Conservation (phyloP, 2,888 invertebrate genomes). For the Chrysomela aeneicollis region DNA sequence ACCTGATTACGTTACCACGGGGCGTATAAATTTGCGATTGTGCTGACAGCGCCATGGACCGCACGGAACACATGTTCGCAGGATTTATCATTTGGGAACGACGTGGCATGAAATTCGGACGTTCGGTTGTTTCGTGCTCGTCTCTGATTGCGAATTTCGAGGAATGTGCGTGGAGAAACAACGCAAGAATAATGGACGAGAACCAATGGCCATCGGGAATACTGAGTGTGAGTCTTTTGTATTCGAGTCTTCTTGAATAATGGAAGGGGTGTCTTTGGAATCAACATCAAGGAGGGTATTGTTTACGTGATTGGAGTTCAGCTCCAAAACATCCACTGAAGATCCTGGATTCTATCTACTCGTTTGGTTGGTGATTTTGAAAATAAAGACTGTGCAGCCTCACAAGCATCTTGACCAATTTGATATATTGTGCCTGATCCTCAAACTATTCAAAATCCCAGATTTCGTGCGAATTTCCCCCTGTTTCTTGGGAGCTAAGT, state of each 20-base stretch:
- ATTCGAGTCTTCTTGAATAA: background rate
- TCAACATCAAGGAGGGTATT: no score
- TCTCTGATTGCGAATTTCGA: constrained; percentile 2
- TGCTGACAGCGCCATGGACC: constrained; percentile 12
- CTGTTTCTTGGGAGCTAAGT: no score
- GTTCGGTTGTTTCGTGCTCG: constrained; percentile 1
- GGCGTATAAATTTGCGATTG: constrained; percentile 14
- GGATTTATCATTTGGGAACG: background rate
- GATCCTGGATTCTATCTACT: no score
- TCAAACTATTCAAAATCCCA: no score
- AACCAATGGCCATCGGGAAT: background rate
- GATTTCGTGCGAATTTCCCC: no score
- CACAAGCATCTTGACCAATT: no score
- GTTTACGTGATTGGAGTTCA: no score
- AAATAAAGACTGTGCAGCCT: no score
- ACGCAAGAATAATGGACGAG: background rate
- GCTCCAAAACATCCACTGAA: no score
- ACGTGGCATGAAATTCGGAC: background rate
- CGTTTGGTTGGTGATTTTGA: no score
- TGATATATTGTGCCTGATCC: no score
- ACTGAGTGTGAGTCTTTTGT: background rate
- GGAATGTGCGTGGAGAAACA: constrained; percentile 1
- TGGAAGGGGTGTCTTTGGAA: background rate
- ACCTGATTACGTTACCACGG: constrained; percentile 13
- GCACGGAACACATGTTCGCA: background rate